phyloP scores from a whole-genome alignment of 2,888 invertebrate species.

The Zele albiditarsus region DNA sequence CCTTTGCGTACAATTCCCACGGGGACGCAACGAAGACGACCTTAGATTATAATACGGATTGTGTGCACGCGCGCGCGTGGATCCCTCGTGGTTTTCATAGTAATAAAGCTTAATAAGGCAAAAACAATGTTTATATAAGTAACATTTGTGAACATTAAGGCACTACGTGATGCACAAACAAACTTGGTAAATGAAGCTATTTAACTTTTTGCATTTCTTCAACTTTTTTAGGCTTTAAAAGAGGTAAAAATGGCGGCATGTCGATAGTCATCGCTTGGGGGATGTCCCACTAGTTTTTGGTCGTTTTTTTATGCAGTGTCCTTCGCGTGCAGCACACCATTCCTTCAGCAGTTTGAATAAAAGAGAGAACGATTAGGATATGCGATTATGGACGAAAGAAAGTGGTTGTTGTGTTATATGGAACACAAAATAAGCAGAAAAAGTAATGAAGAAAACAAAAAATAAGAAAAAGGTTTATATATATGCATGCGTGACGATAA shows the following conservation, averaged over 20 bases:
- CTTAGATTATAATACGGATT: constrained; percentile 62
- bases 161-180: constrained; percentile 63
- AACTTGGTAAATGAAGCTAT: constrained; percentile 3
- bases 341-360: neutral
- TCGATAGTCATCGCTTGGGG: constrained; percentile 28
- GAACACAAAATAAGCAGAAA: constrained; percentile 9
- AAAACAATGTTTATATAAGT: constrained; percentile 59
- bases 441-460: constrained; percentile 4
- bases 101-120: constrained; percentile 68
- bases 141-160: constrained; percentile 68
- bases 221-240: constrained; percentile 5
- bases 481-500: constrained; percentile 21
- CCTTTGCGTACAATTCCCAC: constrained; percentile 55
- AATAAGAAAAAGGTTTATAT: neutral
- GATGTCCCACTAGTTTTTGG: neutral
- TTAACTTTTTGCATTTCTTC: constrained; percentile 8
- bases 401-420: neutral
- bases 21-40: constrained; percentile 28
- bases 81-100: constrained; percentile 63
- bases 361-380: neutral
- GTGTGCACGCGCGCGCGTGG: constrained; percentile 56
- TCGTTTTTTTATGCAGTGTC: neutral
- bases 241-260: neutral
- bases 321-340: too few species aligned
- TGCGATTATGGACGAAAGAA: neutral